phyloP scores from a whole-genome alignment of 2,113 vertebrate species.

The Phylloscopus whistleri region DNA sequence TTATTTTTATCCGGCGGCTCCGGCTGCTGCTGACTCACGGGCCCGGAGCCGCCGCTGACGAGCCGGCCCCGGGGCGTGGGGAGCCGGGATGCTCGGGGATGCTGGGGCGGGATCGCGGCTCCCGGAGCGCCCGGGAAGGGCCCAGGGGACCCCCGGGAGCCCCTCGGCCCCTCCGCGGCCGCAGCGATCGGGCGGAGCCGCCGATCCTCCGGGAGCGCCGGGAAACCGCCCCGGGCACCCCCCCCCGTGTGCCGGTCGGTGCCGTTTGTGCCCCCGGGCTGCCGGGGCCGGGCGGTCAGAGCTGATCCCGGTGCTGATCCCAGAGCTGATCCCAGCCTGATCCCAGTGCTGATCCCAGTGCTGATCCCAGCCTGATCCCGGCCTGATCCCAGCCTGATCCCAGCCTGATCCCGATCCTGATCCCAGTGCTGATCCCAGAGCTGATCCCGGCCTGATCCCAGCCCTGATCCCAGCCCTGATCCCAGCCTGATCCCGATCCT shows the following conservation, averaged over 20 bases:
- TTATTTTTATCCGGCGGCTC: background rate
- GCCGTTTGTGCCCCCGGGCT: too few species aligned
- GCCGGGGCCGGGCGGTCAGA: background rate
- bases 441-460: too few species aligned
- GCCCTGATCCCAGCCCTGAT: too few species aligned
- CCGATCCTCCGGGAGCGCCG: accelerated
- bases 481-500: background rate
- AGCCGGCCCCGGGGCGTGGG: background rate
- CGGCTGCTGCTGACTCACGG: constrained; percentile 6
- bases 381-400: too few species aligned
- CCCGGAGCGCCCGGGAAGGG: background rate
- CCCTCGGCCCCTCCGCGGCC: background rate
- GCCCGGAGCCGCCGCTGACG: background rate
- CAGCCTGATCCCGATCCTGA: too few species aligned
- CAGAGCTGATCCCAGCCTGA: background rate
- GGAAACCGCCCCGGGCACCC: background rate
- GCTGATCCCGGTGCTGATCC: too few species aligned
- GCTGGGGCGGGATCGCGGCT: background rate
- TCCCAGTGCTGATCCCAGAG: too few species aligned
- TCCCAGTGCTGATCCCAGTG: background rate
- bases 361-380: too few species aligned
- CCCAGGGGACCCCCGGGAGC: background rate
- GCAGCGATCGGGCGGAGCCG: background rate
- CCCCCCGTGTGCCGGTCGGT: too few species aligned
- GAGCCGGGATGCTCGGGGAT: background rate